Percentiles rank a stretch among this genome's conserved stretches.
phyloP scores from a whole-genome alignment of 2,888 invertebrate genomes.

The Polydrusus pterygomalis region DNA sequence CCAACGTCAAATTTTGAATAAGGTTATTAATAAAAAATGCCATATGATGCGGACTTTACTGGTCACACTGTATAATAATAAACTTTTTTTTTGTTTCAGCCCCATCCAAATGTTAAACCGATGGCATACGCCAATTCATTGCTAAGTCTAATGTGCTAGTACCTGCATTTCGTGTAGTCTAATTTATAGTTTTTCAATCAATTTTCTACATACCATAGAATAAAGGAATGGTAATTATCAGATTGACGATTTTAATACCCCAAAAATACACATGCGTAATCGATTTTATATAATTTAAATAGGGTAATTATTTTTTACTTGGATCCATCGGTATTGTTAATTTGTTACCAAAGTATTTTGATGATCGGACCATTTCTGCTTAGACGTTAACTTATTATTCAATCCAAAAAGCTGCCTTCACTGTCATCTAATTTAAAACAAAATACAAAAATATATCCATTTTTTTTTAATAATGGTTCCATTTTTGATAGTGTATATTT shows the following conservation, averaged over 20 bases:
- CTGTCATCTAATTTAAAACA: constrained; percentile 36
- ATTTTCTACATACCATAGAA: constrained; percentile 31
- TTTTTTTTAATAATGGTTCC: constrained; percentile 50
- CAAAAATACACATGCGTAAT: background rate
- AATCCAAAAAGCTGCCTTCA: constrained; percentile 38
- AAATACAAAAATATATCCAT: constrained; percentile 25
- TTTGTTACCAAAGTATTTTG: constrained; percentile 22
- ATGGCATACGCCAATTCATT: constrained; percentile 97
- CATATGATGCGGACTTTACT: no score
- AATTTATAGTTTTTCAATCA: constrained; percentile 41
- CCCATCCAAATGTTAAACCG: constrained; percentile 97
- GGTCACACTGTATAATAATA: background rate
- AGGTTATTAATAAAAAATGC: no score
- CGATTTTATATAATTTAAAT: constrained; percentile 9
- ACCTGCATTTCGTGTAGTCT: constrained; percentile 65
- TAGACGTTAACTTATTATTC: background rate
- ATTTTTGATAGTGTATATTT: constrained; percentile 56
- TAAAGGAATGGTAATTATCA: constrained; percentile 24
- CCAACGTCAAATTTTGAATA: no score
- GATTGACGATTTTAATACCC: constrained; percentile 46
- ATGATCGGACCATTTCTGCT: constrained; percentile 9
- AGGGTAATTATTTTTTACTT: constrained; percentile 11
- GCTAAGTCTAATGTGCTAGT: constrained; percentile 85
- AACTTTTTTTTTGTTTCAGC: constrained; percentile 78
- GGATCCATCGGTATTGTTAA: background rate